Conservation (phyloP, 2,113 vertebrate genomes). For the Nibea coibor region DNA sequence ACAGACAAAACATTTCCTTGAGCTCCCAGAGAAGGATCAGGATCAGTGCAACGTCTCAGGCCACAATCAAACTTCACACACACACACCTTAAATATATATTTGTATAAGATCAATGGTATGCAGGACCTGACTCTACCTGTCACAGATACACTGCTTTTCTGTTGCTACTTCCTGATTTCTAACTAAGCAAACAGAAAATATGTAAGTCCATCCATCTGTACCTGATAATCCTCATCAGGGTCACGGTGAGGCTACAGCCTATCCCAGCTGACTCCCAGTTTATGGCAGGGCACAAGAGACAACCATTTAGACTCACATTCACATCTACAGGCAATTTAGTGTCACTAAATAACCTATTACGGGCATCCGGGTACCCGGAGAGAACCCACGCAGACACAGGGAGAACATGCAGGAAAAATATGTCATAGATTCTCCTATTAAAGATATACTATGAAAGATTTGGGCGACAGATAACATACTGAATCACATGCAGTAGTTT, state of each 20-base stretch:
- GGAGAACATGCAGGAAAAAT: too few relatives aligned
- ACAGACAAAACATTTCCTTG: neutral
- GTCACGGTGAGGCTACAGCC: too few relatives aligned
- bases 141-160: neutral
- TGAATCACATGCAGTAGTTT: neutral
- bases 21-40: neutral
- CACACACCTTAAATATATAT: slow-evolving; percentile 45
- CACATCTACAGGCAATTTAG: too few relatives aligned
- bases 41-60: neutral
- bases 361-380: too few relatives aligned
- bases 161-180: neutral
- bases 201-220: neutral
- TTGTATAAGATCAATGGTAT: neutral
- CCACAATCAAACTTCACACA: slow-evolving; percentile 7
- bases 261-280: too few relatives aligned
- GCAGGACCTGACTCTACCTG: neutral
- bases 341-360: too few relatives aligned
- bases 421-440: neutral
- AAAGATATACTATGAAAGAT: neutral
- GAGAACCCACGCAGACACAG: too few relatives aligned
- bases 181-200: neutral
- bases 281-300: too few relatives aligned
- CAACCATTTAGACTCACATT: too few relatives aligned
- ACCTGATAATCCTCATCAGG: too few relatives aligned
- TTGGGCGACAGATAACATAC: neutral